A percentile compares a stretch with the other conserved stretches of the same genome.
Conservation (phyloP, 1,140 invertebrate genomes). For the Grapholita molesta region DNA sequence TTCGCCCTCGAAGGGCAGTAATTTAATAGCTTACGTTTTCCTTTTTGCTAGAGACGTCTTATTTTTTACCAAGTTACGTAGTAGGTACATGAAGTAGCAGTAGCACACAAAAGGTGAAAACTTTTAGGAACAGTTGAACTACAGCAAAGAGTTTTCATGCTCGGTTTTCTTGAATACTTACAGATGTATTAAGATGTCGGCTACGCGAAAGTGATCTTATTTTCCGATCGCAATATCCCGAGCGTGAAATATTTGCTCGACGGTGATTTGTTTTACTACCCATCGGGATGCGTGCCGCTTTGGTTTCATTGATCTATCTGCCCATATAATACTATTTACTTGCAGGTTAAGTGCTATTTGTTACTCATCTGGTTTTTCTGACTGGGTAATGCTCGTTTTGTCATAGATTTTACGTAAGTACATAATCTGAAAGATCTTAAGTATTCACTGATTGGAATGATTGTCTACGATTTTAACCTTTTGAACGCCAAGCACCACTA, state of each 20-base stretch:
- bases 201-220: neutral
- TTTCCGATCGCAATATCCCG: slow-evolving; percentile 4
- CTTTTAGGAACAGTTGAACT: neutral
- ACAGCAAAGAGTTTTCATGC: neutral
- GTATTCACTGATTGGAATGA: too few species aligned
- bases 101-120: too few species aligned
- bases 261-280: slow-evolving; percentile 12
- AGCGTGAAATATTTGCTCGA: slow-evolving; percentile 8
- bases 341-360: slow-evolving; percentile 15
- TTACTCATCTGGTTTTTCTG: neutral
- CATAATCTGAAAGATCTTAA: too few species aligned
- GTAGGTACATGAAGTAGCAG: neutral
- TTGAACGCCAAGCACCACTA: too few species aligned
- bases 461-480: too few species aligned
- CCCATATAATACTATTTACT: slow-evolving; percentile 7
- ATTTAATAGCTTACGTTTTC: neutral
- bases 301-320: slow-evolving; percentile 15
- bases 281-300: neutral
- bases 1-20: neutral
- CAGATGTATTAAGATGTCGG: neutral
- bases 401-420: too few species aligned
- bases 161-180: neutral
- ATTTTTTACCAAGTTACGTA: neutral
- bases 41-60: neutral
- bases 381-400: neutral